Evolutionary conservation across 2,797 vertebrate species (phyloP), one percentile per base, ranked within the genome.

Genomic region (Heteromormyrus szaboi): DNA sequence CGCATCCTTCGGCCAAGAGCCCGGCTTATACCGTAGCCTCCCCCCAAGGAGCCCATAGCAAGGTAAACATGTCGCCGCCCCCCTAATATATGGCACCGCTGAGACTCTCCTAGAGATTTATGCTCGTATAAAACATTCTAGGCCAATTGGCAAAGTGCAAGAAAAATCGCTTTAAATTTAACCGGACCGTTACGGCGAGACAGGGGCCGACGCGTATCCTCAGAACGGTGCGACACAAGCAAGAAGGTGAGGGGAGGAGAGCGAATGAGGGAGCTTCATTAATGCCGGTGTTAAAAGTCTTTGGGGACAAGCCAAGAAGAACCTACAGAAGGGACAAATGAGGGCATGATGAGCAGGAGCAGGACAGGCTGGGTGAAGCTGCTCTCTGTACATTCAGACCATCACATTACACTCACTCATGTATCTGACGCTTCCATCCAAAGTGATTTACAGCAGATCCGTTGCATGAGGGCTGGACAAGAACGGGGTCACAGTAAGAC

Each of bases 151-250:
- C 54, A 84, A 46, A 53, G 53, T 11, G 41, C 90, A 90, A 91
- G 92, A 91, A 92, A 90, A 92, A 90, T 90, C 81, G 87, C 53
- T 90, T 81, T 91, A 51, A 91, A 90, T 91, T 91, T 90, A 88
- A 92, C 91, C 90, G 92, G 86, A 91, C 94, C 89, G 46, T 83
- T 48, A 83, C 44, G 44, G 65, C 65, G 65, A 72, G 65, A 72
- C 65, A 72, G 65, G 65, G 79, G 37, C 79, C n/a, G 44, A 46
- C 44, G 37, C 19, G 1, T 48, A 22, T 83, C 44, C 79, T 83
- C 41, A 48, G 79, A 83, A 83, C 7, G n/a, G 79, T 25, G 65
- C 4, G 25, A 68, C 25, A 1, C 37, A 72, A 17, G 29, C 29
- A 72, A 79, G 72, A 46, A 44, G 37, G 72, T 41, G 37, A 50